Evolutionary conservation across 1,140 invertebrate genomes (phyloP), one percentile per base, ranked within the genome.

Genomic region (Nasonia giraulti): DNA sequence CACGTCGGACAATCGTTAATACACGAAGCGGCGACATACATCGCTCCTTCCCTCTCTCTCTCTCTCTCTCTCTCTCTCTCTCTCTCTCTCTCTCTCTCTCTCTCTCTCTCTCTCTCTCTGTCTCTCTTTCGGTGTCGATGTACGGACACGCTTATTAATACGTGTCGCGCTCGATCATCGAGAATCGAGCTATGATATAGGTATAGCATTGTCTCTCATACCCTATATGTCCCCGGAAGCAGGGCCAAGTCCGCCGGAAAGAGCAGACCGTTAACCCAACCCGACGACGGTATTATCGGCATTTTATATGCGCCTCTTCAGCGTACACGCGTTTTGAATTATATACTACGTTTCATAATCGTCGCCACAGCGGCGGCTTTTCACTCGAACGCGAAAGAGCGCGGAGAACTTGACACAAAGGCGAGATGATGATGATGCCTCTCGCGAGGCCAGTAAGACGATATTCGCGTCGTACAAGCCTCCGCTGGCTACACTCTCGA

Each of bases 191-290:
- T 80, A 85, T 87, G 84, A 27, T 47, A 68, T 47, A 69, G 55
- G 44, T 68, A 37, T 37, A 37, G 47, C 50, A 78, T 78, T 78
- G 82, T 80, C 77, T 69, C 20, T 62, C 91, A 90, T 92, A 92
- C 92, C 92, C 92, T 93, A 93, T 93, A 92, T 92, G 92, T 93
- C 92, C 88, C 92, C 92, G 92, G 92, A 93, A 93, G 92, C 91
- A 91, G 90, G 92, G 91, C 91, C 91, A 92, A 92, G 66, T 92
- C 91, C 92, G 90, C 89, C 92, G 92, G 92, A 92, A 93, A 92
- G 92, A 90, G 91, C 90, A 88, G 91, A 92, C 91, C 92, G 91
- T 93, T 93, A 92, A 93, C 92, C 92, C 91, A 89, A 87, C 86
- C 91, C n/a, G 68, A 10, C 91, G 91, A 89, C 88, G 89, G 89